Percentiles rank a stretch among this genome's conserved stretches.
Evolutionary conservation across 2,113 vertebrate species (phyloP).

Genomic region (Chloroceryle aenea): DNA sequence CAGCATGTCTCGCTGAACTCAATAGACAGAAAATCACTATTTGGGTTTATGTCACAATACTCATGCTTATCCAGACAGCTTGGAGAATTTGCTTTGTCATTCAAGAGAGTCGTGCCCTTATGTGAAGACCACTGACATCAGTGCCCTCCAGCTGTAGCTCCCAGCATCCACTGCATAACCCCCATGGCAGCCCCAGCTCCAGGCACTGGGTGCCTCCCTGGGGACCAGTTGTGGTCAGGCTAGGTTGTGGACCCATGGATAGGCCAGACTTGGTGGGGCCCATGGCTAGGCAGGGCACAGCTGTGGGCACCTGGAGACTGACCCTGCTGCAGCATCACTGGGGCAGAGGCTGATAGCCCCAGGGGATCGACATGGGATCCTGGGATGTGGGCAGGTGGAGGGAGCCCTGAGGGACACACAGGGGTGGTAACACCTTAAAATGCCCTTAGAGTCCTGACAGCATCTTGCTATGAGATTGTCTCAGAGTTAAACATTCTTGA

Average conservation of each 20-base stretch:
- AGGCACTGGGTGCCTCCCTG: accelerated
- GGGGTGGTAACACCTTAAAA: neutral
- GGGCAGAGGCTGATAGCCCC: accelerated
- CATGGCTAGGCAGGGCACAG: neutral
- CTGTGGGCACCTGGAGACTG: neutral
- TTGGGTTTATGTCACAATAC: neutral
- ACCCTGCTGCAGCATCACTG: accelerated
- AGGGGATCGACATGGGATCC: accelerated
- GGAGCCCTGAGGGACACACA: accelerated
- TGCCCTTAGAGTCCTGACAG: neutral
- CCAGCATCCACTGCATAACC: accelerated
- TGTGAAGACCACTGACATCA: neutral
- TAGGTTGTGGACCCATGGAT: accelerated
- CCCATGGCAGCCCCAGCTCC: neutral
- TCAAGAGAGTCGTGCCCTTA: accelerated
- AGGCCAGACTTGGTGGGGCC: accelerated
- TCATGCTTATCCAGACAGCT: neutral
- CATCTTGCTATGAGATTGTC: neutral
- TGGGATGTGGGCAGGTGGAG: accelerated
- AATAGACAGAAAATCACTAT: neutral
- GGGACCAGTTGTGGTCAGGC: neutral
- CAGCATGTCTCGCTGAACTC: neutral
- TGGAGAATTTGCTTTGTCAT: neutral
- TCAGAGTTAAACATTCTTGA: neutral
- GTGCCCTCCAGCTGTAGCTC: neutral